Percentiles rank a stretch among this genome's conserved stretches.
These are phyloP conservation scores for Sinohyriopsis cumingii DNA, from an alignment of 2,888 invertebrate species.

Conservation along the genomic window DNA sequence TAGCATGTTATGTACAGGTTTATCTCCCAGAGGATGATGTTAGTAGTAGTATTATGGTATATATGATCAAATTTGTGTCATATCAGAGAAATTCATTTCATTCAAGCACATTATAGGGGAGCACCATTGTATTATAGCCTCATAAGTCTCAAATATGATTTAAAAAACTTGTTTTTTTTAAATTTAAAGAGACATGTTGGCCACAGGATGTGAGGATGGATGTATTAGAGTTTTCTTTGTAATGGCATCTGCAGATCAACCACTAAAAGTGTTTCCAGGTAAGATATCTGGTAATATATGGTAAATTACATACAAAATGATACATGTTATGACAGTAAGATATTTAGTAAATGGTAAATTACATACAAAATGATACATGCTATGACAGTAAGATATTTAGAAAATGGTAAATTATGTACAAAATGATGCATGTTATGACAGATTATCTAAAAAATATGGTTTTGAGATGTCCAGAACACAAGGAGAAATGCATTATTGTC, in stretches of 20 bases:
- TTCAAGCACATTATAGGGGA: no score
- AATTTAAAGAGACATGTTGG: slow-evolving; percentile 68
- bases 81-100: no score
- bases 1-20: no score
- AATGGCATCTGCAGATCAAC: slow-evolving; percentile 62
- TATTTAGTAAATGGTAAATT: not conserved
- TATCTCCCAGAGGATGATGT: no score
- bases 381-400: slow-evolving; percentile 16
- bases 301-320: not conserved
- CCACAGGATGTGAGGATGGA: slow-evolving; percentile 73
- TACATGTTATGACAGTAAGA: no score
- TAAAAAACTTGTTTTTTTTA: not conserved
- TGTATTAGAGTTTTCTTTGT: slow-evolving; percentile 69
- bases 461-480: no score
- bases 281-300: not conserved
- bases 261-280: slow-evolving; percentile 69
- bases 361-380: no score
- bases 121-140: not conserved
- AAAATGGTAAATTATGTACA: not conserved
- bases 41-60: no score
- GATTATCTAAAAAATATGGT: no score
- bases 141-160: not conserved
- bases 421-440: not conserved
- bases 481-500: no score
- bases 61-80: no score